Conservation (phyloP, 2,113 vertebrate species). For the Zapus hudsonius region DNA sequence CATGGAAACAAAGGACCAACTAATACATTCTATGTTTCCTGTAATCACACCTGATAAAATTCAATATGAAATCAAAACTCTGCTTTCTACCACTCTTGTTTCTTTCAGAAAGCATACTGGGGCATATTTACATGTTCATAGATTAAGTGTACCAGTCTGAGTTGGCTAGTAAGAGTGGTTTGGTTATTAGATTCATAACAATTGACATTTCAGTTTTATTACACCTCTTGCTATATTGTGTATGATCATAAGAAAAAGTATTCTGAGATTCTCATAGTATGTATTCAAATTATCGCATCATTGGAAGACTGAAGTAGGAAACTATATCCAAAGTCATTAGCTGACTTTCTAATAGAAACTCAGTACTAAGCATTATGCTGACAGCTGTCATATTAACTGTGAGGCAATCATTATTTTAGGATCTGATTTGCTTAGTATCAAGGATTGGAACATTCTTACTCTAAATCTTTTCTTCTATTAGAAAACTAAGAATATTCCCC, state of each 20-base stretch:
- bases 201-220: background rate
- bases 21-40: background rate
- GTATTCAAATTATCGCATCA: background rate
- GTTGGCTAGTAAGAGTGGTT: background rate
- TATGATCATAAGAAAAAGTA: background rate
- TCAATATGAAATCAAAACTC: background rate
- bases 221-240: background rate
- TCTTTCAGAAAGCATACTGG: background rate
- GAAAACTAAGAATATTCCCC: slow-evolving; percentile 29
- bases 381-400: background rate
- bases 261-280: background rate
- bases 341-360: background rate
- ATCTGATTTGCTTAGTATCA: slow-evolving; percentile 13
- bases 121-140: slow-evolving; percentile 1
- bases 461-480: background rate
- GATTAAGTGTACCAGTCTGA: background rate
- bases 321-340: background rate
- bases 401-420: background rate
- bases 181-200: background rate
- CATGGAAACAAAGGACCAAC: background rate
- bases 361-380: background rate
- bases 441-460: background rate
- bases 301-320: slow-evolving; percentile 31
- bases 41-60: background rate
- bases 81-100: background rate